Conservation (phyloP, 2,797 vertebrate species). For the Microctenopoma stevenorrisi region DNA sequence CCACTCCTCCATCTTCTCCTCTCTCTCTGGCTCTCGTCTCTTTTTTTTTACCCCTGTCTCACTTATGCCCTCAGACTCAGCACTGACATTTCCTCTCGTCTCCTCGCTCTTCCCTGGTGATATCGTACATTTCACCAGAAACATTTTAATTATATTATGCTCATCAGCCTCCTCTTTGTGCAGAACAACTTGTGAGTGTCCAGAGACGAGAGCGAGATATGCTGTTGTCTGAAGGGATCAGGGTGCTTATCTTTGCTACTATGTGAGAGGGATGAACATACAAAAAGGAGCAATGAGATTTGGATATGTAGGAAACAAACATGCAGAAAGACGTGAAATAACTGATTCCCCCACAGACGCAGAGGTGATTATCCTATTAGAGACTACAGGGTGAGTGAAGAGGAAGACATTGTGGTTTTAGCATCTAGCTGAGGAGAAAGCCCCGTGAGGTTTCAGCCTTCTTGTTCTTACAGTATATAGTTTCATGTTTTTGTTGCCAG, state of each 20-base stretch:
- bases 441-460: slow-evolving; percentile 37
- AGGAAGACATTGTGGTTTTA: slow-evolving; percentile 39
- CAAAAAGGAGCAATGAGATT: slow-evolving; percentile 58
- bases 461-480: slow-evolving; percentile 31
- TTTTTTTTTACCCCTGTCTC: slow-evolving; percentile 44
- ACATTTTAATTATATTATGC: slow-evolving; percentile 78
- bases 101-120: slow-evolving; percentile 42
- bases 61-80: slow-evolving; percentile 43
- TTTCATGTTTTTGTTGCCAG: slow-evolving; percentile 46
- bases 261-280: slow-evolving; percentile 62
- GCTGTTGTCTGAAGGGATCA: slow-evolving; percentile 58
- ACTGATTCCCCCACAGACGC: slow-evolving; percentile 47
- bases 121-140: slow-evolving; percentile 68
- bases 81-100: slow-evolving; percentile 10
- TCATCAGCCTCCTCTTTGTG: slow-evolving; percentile 68
- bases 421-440: slow-evolving; percentile 35
- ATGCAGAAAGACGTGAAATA: slow-evolving; percentile 41
- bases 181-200: slow-evolving; percentile 66
- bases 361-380: slow-evolving; percentile 71
- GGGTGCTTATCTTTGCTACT: slow-evolving; percentile 66
- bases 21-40: slow-evolving; percentile 40
- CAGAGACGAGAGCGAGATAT: slow-evolving; percentile 63
- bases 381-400: slow-evolving; percentile 61
- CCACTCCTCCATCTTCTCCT: slow-evolving; percentile 31
- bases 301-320: slow-evolving; percentile 62